Base-by-base conservation (phyloP, 2,113 vertebrate species). In the Felis catus region DNA sequence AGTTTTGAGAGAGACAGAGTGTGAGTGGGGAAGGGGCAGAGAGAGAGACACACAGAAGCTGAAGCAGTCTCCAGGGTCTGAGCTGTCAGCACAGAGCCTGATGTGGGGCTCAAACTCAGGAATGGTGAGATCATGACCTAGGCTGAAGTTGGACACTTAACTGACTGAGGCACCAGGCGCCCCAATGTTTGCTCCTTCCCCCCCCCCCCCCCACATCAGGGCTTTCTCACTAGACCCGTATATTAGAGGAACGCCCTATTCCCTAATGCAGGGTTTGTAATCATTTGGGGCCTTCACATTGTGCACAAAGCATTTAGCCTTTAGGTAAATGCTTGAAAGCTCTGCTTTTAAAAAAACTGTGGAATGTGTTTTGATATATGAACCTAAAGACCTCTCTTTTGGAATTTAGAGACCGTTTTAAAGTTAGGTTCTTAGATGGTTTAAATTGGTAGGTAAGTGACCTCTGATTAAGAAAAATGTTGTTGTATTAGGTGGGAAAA, bases 341-440 rank as follows among this genome's bases (percentile, higher is more conserved):
- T 73, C 41, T 70, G 58, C 68, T 48, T n/a, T 91, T 71, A 76
- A 14, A 91, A 39, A 74, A 66, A 53, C 2, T 53, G 5, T 71
- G 39, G 89, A 66, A 19, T 76, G 29, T 61, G 21, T 92, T 96
- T 87, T 87, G 66, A 65, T 78, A 41, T 33, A 61, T 78, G 45
- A 58, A 53, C 51, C 66, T 89, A 73, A 81, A n/a, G 23, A 68
- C 25, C 53, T 97, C 88, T 89, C 16, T 91, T 93, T 78, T 65
- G 19, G n/a, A 61, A 36, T 66, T 91, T 91, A 89, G 36, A 78
- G 70, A 89, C n/a, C 53, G 61, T 88, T 96, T 97, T 88, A 94
- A 97, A 97, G 76, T 95, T 87, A 89, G 45, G 15, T 14, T 83
- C 58, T 89, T 95, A 79, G 41, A 74, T 78, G 3, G n/a, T 51